Evolutionary conservation across 2,113 vertebrate genomes (phyloP).

Genomic region (Psilopsiagon aymara): DNA sequence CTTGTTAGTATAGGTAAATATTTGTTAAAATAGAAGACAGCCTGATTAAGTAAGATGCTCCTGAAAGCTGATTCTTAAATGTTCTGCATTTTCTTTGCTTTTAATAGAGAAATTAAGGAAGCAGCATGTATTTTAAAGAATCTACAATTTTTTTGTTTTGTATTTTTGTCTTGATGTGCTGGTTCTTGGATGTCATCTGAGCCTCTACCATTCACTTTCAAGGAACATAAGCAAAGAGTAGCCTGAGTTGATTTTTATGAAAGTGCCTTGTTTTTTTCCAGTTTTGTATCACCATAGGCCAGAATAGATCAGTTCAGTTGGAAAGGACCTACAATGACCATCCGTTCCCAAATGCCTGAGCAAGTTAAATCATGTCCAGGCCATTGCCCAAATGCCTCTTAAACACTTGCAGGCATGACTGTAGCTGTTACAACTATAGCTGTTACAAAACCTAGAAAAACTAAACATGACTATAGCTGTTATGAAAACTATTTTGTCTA

Average conservation of each 20-base stretch:
- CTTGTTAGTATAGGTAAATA: not conserved
- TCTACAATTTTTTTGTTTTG: not conserved
- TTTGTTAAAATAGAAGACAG: not conserved
- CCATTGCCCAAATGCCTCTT: not conserved
- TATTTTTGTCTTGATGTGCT: not conserved
- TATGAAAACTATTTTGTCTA: not conserved
- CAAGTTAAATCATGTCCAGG: not conserved
- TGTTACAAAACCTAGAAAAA: not conserved
- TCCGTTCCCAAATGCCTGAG: not conserved
- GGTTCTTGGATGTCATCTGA: not conserved
- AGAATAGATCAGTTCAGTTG: not conserved
- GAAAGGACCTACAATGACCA: not conserved
- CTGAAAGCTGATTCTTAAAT: not conserved
- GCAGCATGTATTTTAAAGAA: not conserved
- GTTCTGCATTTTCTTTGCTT: not conserved
- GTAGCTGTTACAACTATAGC: not conserved
- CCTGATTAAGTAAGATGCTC: not conserved
- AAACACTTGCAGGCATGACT: not conserved
- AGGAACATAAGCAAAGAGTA: not conserved
- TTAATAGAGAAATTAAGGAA: not conserved
- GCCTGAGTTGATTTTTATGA: not conserved
- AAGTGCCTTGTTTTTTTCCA: not conserved
- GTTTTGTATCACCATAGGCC: not conserved
- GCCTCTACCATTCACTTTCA: not conserved
- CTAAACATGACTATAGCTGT: accelerated